These are phyloP conservation scores for Onychorhynchus coronatus DNA, from an alignment of 2,113 vertebrate genomes.

Conservation along the genomic window DNA sequence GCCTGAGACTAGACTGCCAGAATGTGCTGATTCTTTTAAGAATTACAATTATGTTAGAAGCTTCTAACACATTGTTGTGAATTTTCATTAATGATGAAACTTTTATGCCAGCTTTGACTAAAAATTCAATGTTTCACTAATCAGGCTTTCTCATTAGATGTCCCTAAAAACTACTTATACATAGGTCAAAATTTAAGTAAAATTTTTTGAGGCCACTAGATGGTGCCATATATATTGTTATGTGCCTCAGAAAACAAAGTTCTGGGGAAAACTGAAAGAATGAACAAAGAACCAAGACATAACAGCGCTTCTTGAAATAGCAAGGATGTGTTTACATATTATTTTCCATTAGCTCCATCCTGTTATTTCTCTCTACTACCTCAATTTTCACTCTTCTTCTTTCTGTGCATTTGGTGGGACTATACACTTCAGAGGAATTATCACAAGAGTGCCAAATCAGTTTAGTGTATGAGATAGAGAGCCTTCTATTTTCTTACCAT, in stretches of 20 bases:
- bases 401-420: not conserved
- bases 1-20: not conserved
- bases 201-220: slow-evolving; percentile 18
- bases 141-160: not conserved
- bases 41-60: not conserved
- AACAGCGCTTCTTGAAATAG: not conserved
- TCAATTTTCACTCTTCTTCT: not conserved
- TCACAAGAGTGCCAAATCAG: not conserved
- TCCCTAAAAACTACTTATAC: not conserved
- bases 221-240: not conserved
- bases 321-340: not conserved
- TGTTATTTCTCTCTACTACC: not conserved
- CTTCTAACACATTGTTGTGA: rapidly evolving
- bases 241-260: not conserved
- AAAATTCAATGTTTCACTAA: not conserved
- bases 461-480: not conserved
- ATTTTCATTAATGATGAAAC: not conserved
- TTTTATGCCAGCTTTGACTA: rapidly evolving
- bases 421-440: not conserved
- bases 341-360: not conserved
- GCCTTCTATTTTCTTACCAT: not conserved
- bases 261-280: not conserved
- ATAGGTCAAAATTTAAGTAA: not conserved
- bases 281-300: not conserved
- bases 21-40: not conserved